Conservation (phyloP, 2,888 invertebrate species). For the Ophion obscuratus region DNA sequence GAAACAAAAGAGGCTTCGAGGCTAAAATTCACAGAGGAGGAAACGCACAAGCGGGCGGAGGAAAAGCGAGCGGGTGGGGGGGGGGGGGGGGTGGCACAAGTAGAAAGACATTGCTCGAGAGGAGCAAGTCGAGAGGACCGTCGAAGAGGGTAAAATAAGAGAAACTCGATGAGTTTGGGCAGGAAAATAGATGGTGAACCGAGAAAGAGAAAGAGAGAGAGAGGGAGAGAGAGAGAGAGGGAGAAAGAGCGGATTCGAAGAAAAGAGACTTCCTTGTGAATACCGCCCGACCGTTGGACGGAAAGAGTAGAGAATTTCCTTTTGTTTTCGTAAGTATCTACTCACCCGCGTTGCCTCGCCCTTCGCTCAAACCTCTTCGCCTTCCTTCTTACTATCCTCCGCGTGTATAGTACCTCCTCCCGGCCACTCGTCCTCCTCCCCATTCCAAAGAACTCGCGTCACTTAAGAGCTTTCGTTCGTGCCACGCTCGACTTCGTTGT, state of each 20-base stretch:
- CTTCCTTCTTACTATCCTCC: slow-evolving; percentile 21
- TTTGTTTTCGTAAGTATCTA: slow-evolving; percentile 68
- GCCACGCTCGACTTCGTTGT: slow-evolving; percentile 35
- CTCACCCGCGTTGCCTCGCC: slow-evolving; percentile 61
- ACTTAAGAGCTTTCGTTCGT: slow-evolving; percentile 64
- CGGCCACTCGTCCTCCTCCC: not conserved
- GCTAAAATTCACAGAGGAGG: slow-evolving; percentile 38
- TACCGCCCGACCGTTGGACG: slow-evolving; percentile 20
- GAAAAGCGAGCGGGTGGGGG: not conserved
- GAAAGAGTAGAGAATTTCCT: slow-evolving; percentile 48
- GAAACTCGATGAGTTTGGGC: slow-evolving; percentile 51
- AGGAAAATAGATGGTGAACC: slow-evolving; percentile 34
- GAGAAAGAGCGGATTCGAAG: not conserved
- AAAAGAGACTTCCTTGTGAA: slow-evolving; percentile 34
- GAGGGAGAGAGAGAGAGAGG: not conserved
- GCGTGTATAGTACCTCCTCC: not conserved
- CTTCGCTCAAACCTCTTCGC: slow-evolving; percentile 23
- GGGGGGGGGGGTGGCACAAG: not conserved
- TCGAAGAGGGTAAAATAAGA: slow-evolving; percentile 56
- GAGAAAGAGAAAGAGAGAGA: too few species aligned
- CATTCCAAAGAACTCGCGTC: slow-evolving; percentile 57
- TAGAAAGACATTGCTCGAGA: slow-evolving; percentile 11
- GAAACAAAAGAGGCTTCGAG: slow-evolving; percentile 26
- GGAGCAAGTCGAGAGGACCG: slow-evolving; percentile 36
- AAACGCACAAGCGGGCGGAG: not conserved